Percentiles rank a stretch among this genome's conserved stretches.
Evolutionary conservation across 2,888 invertebrate species (phyloP).

Genomic region (Serrognathus titanus): DNA sequence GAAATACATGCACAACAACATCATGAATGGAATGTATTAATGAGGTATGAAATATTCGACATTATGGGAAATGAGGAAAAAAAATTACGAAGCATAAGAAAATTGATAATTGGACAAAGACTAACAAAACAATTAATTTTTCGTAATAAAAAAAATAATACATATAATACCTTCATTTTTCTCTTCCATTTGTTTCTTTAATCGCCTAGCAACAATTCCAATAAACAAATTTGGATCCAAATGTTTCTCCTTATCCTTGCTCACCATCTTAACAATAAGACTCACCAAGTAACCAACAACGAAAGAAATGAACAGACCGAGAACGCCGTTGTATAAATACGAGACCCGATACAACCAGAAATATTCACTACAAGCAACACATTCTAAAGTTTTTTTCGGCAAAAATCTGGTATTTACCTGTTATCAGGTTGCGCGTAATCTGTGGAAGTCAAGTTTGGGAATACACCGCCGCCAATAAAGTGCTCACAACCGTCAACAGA

Average conservation of each 20-base stretch:
- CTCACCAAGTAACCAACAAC: slow-evolving; percentile 55
- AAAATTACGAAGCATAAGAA: too few relatives aligned
- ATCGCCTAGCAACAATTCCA: slow-evolving; percentile 52
- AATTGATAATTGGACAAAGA: too few relatives aligned
- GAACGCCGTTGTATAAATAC: slow-evolving; percentile 68
- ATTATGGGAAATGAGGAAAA: too few relatives aligned
- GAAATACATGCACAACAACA: too few relatives aligned
- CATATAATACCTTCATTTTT: neutral
- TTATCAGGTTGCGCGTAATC: neutral
- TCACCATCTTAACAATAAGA: slow-evolving; percentile 42
- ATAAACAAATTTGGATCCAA: slow-evolving; percentile 59
- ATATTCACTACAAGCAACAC: slow-evolving; percentile 43
- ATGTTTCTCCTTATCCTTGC: slow-evolving; percentile 31
- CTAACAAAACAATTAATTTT: too few relatives aligned
- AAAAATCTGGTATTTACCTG: slow-evolving; percentile 3
- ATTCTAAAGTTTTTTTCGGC: neutral
- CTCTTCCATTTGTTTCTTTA: slow-evolving; percentile 35
- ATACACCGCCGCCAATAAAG: slow-evolving; percentile 13
- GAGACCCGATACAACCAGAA: slow-evolving; percentile 69
- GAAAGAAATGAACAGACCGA: slow-evolving; percentile 54
- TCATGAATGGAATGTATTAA: too few relatives aligned
- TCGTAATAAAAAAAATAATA: too few relatives aligned
- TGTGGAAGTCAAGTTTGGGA: neutral
- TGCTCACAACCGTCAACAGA: slow-evolving; percentile 56
- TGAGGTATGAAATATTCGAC: too few relatives aligned